These are phyloP conservation scores for Henricia sp. DNA, from an alignment of 53 echinoderm and acorn worm genomes.

Conservation along the genomic window DNA sequence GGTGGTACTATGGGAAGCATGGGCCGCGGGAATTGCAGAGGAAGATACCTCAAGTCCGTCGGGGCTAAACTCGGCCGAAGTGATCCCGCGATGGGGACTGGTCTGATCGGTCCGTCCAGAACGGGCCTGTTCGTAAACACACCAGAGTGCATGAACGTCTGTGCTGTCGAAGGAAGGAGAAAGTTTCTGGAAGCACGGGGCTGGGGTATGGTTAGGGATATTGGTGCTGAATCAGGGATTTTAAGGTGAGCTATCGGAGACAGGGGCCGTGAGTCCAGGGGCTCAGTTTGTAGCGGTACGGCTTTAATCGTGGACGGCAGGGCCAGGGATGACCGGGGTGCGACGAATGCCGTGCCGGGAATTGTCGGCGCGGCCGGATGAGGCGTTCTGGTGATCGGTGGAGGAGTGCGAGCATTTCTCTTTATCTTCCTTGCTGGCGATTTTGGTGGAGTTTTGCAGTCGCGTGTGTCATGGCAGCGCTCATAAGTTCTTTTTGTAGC, in stretches of 20 bases:
- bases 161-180: neutral
- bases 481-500: slow-evolving; percentile 13
- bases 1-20: slow-evolving; percentile 72
- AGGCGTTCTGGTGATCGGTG: slow-evolving; percentile 60
- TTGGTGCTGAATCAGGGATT: neutral
- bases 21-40: slow-evolving; percentile 52
- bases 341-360: slow-evolving; percentile 26
- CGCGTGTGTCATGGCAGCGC: neutral
- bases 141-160: neutral
- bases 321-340: slow-evolving; percentile 7
- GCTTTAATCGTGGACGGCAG: slow-evolving; percentile 35
- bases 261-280: slow-evolving; percentile 42
- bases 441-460: neutral
- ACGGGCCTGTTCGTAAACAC: neutral
- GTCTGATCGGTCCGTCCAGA: slow-evolving; percentile 45
- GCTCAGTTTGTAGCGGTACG: slow-evolving; percentile 25
- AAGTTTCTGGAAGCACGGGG: neutral
- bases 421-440: neutral
- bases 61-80: slow-evolving; percentile 50
- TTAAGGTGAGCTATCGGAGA: slow-evolving; percentile 21
- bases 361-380: slow-evolving; percentile 54
- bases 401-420: slow-evolving; percentile 30
- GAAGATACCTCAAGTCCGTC: slow-evolving; percentile 32
- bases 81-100: slow-evolving; percentile 49
- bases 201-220: neutral